phyloP scores from a whole-genome alignment of 2,797 vertebrate genomes.

The Tinamus major region DNA sequence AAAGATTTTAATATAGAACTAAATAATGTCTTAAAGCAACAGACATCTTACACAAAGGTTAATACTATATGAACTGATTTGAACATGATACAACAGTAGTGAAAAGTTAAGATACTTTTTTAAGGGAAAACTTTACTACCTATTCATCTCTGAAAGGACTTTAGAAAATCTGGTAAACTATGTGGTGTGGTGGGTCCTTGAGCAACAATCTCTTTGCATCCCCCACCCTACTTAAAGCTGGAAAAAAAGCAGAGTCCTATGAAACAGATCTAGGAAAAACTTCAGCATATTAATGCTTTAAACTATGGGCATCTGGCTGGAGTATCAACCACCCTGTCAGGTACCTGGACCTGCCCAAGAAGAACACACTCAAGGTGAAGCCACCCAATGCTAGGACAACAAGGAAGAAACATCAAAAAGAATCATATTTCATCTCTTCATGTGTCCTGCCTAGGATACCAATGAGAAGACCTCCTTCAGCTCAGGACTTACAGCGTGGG shows the following conservation, averaged over 20 bases:
- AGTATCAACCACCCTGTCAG: neutral
- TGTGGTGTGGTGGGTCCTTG: neutral
- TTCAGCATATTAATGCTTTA: neutral
- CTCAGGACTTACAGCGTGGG: neutral
- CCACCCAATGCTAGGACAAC: neutral
- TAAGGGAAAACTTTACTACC: neutral
- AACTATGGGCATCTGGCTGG: neutral
- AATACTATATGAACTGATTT: neutral
- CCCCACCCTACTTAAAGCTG: neutral
- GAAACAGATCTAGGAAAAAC: neutral
- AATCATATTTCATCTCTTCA: neutral
- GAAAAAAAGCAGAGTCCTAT: neutral
- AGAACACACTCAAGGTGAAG: neutral
- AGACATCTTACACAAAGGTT: neutral
- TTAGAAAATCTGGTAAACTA: neutral
- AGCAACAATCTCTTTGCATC: neutral
- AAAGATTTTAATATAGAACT: neutral
- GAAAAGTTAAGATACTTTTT: neutral
- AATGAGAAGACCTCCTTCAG: neutral
- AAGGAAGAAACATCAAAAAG: neutral
- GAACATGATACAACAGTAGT: neutral
- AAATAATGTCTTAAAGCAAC: neutral
- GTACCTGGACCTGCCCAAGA: neutral
- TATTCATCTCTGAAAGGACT: neutral
- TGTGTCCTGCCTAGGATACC: neutral